A percentile compares a stretch with the other conserved stretches of the same genome.
phyloP scores from a whole-genome alignment of 2,888 invertebrate species.

The Hylaea fasciaria region DNA sequence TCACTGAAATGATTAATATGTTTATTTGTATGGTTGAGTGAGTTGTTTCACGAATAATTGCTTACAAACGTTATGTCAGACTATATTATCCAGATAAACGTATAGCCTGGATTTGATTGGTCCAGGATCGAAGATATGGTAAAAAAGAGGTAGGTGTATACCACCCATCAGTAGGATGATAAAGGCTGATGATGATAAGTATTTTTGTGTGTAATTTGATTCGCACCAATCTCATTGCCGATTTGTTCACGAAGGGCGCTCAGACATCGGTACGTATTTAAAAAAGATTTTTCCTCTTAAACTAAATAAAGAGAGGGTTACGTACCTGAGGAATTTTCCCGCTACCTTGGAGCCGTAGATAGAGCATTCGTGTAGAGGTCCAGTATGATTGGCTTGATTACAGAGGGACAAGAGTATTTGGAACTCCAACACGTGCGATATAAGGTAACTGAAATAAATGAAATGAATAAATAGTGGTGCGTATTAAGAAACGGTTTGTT shows the following conservation, averaged over 20 bases:
- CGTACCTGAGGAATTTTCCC: conserved; percentile 86
- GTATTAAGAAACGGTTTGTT: too few relatives aligned
- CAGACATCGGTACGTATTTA: too few relatives aligned
- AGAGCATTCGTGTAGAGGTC: conserved; percentile 89
- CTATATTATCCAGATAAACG: too few relatives aligned
- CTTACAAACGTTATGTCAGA: too few relatives aligned
- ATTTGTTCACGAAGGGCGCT: too few relatives aligned
- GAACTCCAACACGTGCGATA: conserved; percentile 90
- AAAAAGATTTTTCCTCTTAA: background rate
- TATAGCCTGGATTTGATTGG: too few relatives aligned
- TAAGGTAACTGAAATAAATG: conserved; percentile 77
- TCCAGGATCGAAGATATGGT: too few relatives aligned
- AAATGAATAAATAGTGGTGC: background rate
- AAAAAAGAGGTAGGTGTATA: too few relatives aligned
- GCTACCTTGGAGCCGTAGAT: conserved; percentile 88
- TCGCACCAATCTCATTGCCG: too few relatives aligned
- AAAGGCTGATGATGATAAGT: too few relatives aligned
- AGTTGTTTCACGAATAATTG: background rate
- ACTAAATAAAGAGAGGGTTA: conserved; percentile 3
- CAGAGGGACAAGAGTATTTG: conserved; percentile 91
- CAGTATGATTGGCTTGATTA: conserved; percentile 86
- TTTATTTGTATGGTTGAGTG: background rate
- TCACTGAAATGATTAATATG: conserved; percentile 58
- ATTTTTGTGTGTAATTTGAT: too few relatives aligned
- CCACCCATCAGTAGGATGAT: too few relatives aligned